phyloP scores from a whole-genome alignment of 2,113 vertebrate species.

The Alexandromys fortis region DNA sequence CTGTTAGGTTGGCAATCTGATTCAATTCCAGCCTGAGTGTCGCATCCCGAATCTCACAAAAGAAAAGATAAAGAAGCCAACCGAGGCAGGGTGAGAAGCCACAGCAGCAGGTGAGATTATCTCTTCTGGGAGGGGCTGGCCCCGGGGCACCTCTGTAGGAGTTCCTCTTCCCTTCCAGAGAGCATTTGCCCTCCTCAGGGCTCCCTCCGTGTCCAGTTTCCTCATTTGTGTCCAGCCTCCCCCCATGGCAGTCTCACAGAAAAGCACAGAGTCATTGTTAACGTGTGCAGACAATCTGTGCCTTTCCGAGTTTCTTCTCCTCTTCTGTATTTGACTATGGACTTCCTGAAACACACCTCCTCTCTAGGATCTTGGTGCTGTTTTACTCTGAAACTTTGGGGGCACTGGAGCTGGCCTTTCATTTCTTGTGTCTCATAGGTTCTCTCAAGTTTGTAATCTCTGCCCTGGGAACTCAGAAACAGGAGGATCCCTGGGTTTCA shows the following conservation, averaged over 20 bases:
- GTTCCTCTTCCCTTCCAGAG: rapidly evolving
- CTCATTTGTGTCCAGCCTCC: rapidly evolving
- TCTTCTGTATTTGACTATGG: rapidly evolving
- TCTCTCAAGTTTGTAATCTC: neutral
- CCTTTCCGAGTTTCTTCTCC: neutral
- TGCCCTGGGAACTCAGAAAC: neutral
- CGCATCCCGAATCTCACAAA: neutral
- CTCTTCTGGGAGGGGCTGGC: rapidly evolving
- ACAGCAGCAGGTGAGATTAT: rapidly evolving
- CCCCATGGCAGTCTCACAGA: neutral
- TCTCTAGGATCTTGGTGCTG: neutral
- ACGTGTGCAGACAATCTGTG: no score
- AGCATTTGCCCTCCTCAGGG: rapidly evolving
- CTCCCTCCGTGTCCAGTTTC: rapidly evolving
- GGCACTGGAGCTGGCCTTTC: neutral
- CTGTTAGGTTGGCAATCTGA: neutral
- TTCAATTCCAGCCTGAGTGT: neutral
- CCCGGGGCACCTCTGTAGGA: neutral
- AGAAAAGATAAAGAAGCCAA: neutral
- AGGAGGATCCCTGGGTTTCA: neutral
- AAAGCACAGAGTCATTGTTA: neutral
- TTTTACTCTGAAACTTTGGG: neutral
- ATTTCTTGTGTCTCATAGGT: neutral
- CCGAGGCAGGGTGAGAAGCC: no score
- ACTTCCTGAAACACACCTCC: rapidly evolving